phyloP scores from a whole-genome alignment of 2,888 invertebrate genomes.

The Arrhopalites spinosus region DNA sequence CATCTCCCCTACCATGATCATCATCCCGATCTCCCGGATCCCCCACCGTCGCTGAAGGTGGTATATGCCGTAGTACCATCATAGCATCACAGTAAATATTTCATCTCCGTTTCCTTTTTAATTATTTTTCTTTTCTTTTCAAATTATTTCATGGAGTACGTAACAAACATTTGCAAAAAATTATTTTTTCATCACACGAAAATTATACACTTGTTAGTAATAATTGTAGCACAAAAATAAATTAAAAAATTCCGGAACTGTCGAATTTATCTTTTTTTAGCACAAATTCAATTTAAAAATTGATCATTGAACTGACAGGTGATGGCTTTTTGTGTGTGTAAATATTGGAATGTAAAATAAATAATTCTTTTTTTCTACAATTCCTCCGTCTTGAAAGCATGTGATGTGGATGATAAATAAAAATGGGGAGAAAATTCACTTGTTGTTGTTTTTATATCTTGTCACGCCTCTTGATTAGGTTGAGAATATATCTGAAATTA shows the following conservation, averaged over 20 bases:
- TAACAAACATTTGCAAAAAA: too few relatives aligned
- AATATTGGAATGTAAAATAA: neutral
- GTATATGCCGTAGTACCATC: constrained; percentile 56
- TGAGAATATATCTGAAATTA: neutral
- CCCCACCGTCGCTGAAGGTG: constrained; percentile 44
- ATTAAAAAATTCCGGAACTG: too few relatives aligned
- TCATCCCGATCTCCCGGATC: constrained; percentile 43
- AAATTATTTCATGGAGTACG: neutral
- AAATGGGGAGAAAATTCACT: neutral
- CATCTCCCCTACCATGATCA: constrained; percentile 18
- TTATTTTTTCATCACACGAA: too few relatives aligned
- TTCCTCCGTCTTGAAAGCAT: neutral
- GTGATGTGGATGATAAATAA: neutral
- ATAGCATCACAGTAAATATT: constrained; percentile 50
- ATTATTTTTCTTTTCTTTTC: neutral
- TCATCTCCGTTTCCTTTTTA: neutral
- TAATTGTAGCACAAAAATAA: too few relatives aligned
- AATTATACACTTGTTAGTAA: too few relatives aligned
- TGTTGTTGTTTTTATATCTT: neutral
- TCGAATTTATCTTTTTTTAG: too few relatives aligned
- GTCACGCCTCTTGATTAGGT: neutral
- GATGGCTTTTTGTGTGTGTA: neutral
- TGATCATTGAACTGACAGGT: neutral
- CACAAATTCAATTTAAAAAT: too few relatives aligned
- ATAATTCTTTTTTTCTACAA: neutral